Evolutionary conservation across 2,797 vertebrate species (phyloP).

Genomic region (Gambusia yucatana): DNA sequence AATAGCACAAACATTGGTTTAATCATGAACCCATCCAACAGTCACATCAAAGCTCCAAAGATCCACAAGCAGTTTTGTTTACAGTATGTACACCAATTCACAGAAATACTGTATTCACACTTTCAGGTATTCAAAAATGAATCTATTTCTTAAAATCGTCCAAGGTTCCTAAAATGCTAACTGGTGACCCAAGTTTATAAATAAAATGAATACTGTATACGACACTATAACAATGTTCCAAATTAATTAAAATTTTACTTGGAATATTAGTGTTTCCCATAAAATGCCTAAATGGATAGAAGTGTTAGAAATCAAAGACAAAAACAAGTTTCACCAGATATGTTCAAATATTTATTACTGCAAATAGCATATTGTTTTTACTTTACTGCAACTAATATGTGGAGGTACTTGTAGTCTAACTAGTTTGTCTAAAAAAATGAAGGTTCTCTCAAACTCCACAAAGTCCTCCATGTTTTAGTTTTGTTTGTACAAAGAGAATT

Average conservation of each 20-base stretch:
- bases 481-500: conserved; percentile 14
- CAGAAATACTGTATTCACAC: conserved; percentile 32
- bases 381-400: background rate
- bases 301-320: conserved; percentile 47
- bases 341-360: background rate
- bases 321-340: conserved; percentile 20
- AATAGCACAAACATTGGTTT: conserved; percentile 64
- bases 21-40: conserved; percentile 65
- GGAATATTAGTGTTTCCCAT: conserved; percentile 38
- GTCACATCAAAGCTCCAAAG: conserved; percentile 45
- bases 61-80: conserved; percentile 18
- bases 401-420: background rate
- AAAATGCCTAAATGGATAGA: conserved; percentile 46
- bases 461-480: conserved; percentile 21
- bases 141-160: conserved; percentile 41
- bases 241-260: conserved; percentile 34
- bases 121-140: conserved; percentile 36
- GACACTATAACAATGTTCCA: conserved; percentile 27
- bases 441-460: background rate
- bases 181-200: conserved; percentile 16
- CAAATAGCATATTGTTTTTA: background rate
- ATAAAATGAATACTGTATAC: conserved; percentile 33
- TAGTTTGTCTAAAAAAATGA: conserved; percentile 15
- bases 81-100: conserved; percentile 51
- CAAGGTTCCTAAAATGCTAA: conserved; percentile 28